Evolutionary conservation across 1,140 invertebrate species (phyloP).

Genomic region (Phymastichus coffea): DNA sequence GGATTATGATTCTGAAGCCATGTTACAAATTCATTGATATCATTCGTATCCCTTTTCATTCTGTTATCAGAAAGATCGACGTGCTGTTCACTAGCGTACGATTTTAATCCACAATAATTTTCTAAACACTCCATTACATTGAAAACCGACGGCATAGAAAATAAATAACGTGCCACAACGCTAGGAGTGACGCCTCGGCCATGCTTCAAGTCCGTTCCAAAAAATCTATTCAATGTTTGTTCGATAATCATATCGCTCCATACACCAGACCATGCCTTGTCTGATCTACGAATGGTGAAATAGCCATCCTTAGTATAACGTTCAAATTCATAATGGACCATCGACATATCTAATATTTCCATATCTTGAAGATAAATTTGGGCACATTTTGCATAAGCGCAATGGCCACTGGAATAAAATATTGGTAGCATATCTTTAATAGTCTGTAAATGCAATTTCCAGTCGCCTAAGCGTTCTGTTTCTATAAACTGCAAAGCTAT

Average conservation of each 20-base stretch:
- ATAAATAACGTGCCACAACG: slow-evolving; percentile 24
- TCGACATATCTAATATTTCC: slow-evolving; percentile 33
- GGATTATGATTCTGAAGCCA: slow-evolving; percentile 46
- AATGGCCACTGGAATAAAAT: slow-evolving; percentile 44
- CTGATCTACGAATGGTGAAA: slow-evolving; percentile 39
- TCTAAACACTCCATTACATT: slow-evolving; percentile 38
- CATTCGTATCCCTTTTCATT: slow-evolving; percentile 43
- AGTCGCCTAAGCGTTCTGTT: slow-evolving; percentile 37
- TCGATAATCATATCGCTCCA: slow-evolving; percentile 48
- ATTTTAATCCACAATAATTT: slow-evolving; percentile 39
- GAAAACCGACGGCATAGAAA: slow-evolving; percentile 23
- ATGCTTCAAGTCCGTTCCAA: slow-evolving; percentile 33
- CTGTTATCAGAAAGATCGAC: slow-evolving; percentile 46
- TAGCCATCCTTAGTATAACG: slow-evolving; percentile 36
- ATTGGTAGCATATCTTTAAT: slow-evolving; percentile 40
- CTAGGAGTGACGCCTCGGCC: slow-evolving; percentile 28
- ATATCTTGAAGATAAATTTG: slow-evolving; percentile 48
- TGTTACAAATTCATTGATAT: slow-evolving; percentile 40
- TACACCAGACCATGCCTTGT: slow-evolving; percentile 49
- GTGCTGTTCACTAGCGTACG: slow-evolving; percentile 48
- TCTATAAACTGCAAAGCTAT: slow-evolving; percentile 22
- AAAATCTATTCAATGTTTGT: slow-evolving; percentile 45
- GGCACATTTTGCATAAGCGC: slow-evolving; percentile 42
- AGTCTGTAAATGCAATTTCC: slow-evolving; percentile 34
- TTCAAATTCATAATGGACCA: slow-evolving; percentile 37